Evolutionary conservation across 2,797 vertebrate genomes (phyloP).

Genomic region (Ctenopoma multispine): DNA sequence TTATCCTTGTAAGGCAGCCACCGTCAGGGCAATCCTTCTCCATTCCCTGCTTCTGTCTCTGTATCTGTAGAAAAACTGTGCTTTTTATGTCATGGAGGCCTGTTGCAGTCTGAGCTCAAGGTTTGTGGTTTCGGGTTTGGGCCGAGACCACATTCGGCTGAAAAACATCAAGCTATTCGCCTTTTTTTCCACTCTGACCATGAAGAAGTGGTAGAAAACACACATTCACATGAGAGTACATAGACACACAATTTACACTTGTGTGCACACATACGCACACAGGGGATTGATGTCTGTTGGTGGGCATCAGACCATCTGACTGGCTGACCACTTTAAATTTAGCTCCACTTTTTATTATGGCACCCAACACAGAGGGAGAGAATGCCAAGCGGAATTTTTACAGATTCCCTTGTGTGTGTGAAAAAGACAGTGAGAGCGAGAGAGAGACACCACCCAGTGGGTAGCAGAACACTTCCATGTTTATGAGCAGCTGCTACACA

Average conservation of each 20-base stretch:
- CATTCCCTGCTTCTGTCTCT: slow-evolving; percentile 57
- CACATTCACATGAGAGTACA: slow-evolving; percentile 32
- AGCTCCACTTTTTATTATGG: slow-evolving; percentile 72
- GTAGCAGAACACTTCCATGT: slow-evolving; percentile 85
- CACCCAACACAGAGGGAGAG: slow-evolving; percentile 62
- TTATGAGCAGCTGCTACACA: slow-evolving; percentile 88
- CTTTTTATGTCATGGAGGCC: slow-evolving; percentile 81
- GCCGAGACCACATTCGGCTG: slow-evolving; percentile 80
- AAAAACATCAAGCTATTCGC: slow-evolving; percentile 83
- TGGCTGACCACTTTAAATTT: slow-evolving; percentile 78
- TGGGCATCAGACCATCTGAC: slow-evolving; percentile 67
- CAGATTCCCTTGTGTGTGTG: slow-evolving; percentile 67
- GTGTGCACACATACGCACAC: background rate
- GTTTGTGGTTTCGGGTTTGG: slow-evolving; percentile 84
- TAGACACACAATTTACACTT: slow-evolving; percentile 29
- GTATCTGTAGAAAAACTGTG: slow-evolving; percentile 70
- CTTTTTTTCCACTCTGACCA: slow-evolving; percentile 80
- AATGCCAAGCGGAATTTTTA: slow-evolving; percentile 81
- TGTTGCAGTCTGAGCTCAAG: slow-evolving; percentile 83
- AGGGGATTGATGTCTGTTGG: slow-evolving; percentile 65
- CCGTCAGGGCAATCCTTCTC: slow-evolving; percentile 51
- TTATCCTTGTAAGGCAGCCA: slow-evolving; percentile 62
- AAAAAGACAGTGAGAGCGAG: slow-evolving; percentile 34
- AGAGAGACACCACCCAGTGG: slow-evolving; percentile 78
- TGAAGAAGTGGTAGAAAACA: slow-evolving; percentile 76